A percentile compares a stretch with the other conserved stretches of the same genome.
phyloP scores from a whole-genome alignment of 2,888 invertebrate genomes.

The Trissonchulus sp. region DNA sequence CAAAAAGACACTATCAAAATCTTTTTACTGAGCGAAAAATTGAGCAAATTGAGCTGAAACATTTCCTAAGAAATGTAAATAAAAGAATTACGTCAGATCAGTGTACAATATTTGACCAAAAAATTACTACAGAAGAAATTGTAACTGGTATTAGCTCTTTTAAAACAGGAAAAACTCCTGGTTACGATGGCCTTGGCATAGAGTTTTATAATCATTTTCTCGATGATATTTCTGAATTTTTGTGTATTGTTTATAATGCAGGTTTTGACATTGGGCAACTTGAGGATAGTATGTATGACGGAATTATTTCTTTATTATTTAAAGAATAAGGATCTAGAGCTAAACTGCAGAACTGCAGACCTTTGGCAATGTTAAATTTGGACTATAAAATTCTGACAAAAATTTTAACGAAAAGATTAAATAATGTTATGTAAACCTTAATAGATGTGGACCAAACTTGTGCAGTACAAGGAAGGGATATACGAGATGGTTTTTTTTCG shows the following conservation, averaged over 20 bases:
- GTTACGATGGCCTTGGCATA: conserved; percentile 17
- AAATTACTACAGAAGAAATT: background rate
- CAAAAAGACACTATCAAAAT: background rate
- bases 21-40: background rate
- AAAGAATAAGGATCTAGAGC: conserved; percentile 25
- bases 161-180: background rate
- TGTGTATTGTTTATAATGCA: conserved; percentile 1
- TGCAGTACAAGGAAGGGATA: conserved; percentile 26
- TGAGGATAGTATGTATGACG: background rate
- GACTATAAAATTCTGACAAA: conserved; percentile 27
- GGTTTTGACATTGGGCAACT: background rate
- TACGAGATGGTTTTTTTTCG: conserved; percentile 13
- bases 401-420: conserved; percentile 12
- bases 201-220: background rate
- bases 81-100: background rate
- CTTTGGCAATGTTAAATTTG: conserved; percentile 19
- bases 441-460: conserved; percentile 20
- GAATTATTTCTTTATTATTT: conserved; percentile 23
- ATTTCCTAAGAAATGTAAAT: background rate
- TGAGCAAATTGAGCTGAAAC: background rate
- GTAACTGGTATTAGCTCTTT: background rate
- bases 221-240: background rate
- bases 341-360: conserved; percentile 12
- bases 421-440: background rate
- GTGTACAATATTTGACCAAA: background rate